phyloP scores from a whole-genome alignment of 2,113 vertebrate species.

The Peromyscus maniculatus region DNA sequence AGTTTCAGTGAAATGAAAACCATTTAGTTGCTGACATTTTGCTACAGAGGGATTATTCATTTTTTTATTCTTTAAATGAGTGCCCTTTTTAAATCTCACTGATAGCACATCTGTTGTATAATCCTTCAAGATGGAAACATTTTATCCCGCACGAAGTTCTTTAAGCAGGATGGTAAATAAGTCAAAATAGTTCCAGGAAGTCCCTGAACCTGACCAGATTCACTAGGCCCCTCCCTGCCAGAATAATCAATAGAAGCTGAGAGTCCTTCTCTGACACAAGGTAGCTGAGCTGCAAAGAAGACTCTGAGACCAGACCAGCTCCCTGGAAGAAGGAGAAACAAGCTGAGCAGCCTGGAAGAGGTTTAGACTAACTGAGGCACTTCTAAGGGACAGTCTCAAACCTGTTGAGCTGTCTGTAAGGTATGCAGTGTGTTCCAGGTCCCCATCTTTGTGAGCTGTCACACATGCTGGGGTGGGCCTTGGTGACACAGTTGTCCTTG shows the following conservation, averaged over 20 bases:
- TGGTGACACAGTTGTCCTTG: neutral
- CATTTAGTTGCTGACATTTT: slow-evolving; percentile 54
- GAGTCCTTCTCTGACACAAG: neutral
- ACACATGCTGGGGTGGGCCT: neutral
- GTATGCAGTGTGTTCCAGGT: neutral
- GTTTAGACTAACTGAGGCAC: neutral
- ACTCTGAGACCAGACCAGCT: neutral
- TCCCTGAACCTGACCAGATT: neutral
- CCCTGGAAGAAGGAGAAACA: neutral
- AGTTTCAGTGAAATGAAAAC: slow-evolving; percentile 40
- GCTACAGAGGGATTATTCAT: neutral
- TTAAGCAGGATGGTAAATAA: neutral
- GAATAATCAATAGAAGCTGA: neutral
- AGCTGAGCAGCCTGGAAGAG: neutral
- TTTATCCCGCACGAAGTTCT: neutral
- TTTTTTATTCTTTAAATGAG: slow-evolving; percentile 24
- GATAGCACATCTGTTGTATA: neutral
- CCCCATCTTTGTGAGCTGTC: neutral
- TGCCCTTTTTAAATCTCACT: neutral
- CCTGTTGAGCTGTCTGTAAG: neutral
- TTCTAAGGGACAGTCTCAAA: neutral
- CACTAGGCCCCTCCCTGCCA: neutral
- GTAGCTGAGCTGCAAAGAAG: neutral
- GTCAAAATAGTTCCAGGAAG: neutral
- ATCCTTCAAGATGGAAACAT: neutral